A percentile compares a stretch with the other conserved stretches of the same genome.
Conservation (phyloP, 2,113 vertebrate genomes). For the Colossoma macropomum region DNA sequence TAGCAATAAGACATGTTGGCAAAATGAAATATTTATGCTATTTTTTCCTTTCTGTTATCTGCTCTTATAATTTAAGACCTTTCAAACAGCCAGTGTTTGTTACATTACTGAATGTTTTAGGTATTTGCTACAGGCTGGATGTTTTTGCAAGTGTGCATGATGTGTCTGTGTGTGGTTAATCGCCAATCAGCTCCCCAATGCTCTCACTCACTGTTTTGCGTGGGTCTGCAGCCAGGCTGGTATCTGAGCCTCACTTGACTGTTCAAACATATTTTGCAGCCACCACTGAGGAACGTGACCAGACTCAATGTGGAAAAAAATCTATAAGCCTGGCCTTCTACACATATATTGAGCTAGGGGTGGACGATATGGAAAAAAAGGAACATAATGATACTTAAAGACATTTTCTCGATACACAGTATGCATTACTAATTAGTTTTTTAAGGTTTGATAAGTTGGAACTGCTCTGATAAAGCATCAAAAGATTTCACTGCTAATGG, state of each 20-base stretch:
- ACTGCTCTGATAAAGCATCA: no score
- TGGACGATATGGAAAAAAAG: no score
- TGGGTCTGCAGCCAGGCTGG: neutral
- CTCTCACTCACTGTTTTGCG: constrained; percentile 7
- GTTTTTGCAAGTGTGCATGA: constrained; percentile 16
- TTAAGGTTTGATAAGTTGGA: no score
- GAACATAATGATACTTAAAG: no score
- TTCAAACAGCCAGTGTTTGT: neutral
- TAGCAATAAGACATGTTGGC: neutral
- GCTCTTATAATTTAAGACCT: neutral
- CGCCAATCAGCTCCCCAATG: neutral
- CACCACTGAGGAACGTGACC: constrained; percentile 70
- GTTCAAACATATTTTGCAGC: constrained; percentile 56
- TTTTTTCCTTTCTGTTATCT: neutral
- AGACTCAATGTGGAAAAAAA: constrained; percentile 60
- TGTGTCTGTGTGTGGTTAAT: constrained; percentile 34
- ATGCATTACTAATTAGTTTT: no score
- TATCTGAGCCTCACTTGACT: constrained; percentile 9
- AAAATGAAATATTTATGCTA: neutral
- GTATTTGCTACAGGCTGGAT: neutral
- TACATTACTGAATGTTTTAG: neutral
- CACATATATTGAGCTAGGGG: neutral
- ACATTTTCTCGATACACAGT: no score
- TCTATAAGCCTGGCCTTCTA: neutral
- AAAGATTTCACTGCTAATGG: no score